These are phyloP conservation scores for Drosophila melanosoma DNA, from an alignment of 2,888 invertebrate species.

Conservation along the genomic window DNA sequence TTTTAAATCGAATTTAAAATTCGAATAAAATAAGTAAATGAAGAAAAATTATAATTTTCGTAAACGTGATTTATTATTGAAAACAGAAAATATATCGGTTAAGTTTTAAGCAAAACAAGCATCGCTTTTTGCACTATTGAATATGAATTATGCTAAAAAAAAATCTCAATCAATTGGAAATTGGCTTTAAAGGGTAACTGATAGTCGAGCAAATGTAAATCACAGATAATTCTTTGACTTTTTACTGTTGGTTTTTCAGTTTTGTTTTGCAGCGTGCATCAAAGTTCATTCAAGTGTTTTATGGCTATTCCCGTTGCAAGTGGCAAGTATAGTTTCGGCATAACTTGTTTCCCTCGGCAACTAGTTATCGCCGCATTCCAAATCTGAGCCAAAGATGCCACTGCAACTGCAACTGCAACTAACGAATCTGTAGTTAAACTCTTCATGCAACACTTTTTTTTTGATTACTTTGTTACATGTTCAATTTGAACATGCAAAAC, in stretches of 20 bases:
- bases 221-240: neutral
- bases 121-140: neutral
- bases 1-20: too few species aligned
- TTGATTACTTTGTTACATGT: neutral
- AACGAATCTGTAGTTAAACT: neutral
- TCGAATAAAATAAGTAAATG: too few species aligned
- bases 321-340: neutral
- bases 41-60: too few species aligned
- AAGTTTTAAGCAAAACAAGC: neutral
- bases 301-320: constrained; percentile 6
- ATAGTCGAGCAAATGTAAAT: neutral
- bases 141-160: neutral
- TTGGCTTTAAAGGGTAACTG: neutral
- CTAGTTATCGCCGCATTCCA: constrained; percentile 5
- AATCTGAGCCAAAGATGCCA: constrained; percentile 2
- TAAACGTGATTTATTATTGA: too few species aligned
- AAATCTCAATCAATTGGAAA: neutral
- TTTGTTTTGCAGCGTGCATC: neutral
- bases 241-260: neutral
- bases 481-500: neutral
- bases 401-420: neutral
- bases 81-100: too few species aligned
- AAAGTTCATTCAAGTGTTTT: constrained; percentile 2
- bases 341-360: constrained; percentile 2
- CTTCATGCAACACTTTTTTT: neutral